Percentiles rank a stretch among this genome's conserved stretches.
These are phyloP conservation scores for Fragum fragum DNA, from an alignment of 2,888 invertebrate genomes.

Conservation along the genomic window DNA sequence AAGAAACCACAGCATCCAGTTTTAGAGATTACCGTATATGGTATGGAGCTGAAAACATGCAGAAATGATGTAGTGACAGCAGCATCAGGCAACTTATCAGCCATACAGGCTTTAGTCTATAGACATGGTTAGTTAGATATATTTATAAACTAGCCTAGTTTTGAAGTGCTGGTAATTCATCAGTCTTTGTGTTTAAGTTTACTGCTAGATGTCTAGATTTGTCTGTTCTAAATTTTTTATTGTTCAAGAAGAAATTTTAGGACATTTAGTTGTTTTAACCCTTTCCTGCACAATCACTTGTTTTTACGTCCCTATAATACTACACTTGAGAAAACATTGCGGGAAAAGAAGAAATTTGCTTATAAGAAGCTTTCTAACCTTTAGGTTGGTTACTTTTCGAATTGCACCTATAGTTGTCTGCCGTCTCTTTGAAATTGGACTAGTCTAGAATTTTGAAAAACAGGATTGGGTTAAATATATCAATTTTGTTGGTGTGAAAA, in stretches of 20 bases:
- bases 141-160: neutral
- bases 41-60: constrained; percentile 80
- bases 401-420: too few species aligned
- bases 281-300: too few species aligned
- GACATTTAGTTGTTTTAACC: too few species aligned
- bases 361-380: too few species aligned
- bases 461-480: too few species aligned
- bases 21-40: constrained; percentile 77
- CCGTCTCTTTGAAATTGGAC: too few species aligned
- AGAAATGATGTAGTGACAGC: constrained; percentile 76
- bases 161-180: neutral
- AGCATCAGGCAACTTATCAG: constrained; percentile 78
- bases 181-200: neutral
- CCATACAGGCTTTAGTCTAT: constrained; percentile 77
- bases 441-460: too few species aligned
- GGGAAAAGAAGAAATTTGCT: too few species aligned
- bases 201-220: neutral
- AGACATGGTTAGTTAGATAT: constrained; percentile 54
- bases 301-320: too few species aligned
- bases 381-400: too few species aligned
- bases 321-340: too few species aligned
- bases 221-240: neutral
- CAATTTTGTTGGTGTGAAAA: too few species aligned
- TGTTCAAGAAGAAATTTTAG: neutral
- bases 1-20: constrained; percentile 64